Base-by-base conservation (phyloP, 2,797 vertebrate genomes). In the Cebuella pygmaea region DNA sequence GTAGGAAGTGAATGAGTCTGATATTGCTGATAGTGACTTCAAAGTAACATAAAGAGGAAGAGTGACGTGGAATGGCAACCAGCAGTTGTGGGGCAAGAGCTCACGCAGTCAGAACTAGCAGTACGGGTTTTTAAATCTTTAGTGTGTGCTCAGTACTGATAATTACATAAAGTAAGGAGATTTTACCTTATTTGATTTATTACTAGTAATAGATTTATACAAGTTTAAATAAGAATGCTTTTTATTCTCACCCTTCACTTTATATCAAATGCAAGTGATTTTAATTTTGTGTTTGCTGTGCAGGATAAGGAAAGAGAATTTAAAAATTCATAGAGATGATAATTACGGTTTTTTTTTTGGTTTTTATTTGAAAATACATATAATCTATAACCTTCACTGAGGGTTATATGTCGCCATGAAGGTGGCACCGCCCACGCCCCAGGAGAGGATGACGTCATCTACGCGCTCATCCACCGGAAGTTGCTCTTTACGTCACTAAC, bases 231-330 rank as follows among this genome's bases (percentile, higher is more conserved):
- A 83, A 59, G 5, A 39, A 82, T 36, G 15, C 64, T 27, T 41
- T 72, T n/a, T 80, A 14, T 59, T 24, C 27, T 74, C 57, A 74
- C 33, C 26, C 30, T 88, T 83, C 19, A 1, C 30, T 64, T 90
- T 64, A 55, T 17, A 57, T 84, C 91, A 72, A 88, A 91, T 57
- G 72, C 17, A 72, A 48, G 52, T 88, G 24, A 48, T 76, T 74
- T 94, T 88, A 94, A 88, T 72, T 79, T 50, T 59, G n/a, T 76
- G 11, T 76, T 52, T 75, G 22, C 24, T 90, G 78, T 41, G 2
- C 30, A 57, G 83, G 82, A 55, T 30, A 74, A 33, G 30, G 41
- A 70, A 61, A 89, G 26, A 64, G 39, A 88, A 90, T 94, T 88
- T 39, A 88, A 95, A 84, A 61, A 10, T 78, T 50, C 41, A 4